phyloP scores from a whole-genome alignment of 2,888 invertebrate genomes.

The Minunthozetes semirufus region DNA sequence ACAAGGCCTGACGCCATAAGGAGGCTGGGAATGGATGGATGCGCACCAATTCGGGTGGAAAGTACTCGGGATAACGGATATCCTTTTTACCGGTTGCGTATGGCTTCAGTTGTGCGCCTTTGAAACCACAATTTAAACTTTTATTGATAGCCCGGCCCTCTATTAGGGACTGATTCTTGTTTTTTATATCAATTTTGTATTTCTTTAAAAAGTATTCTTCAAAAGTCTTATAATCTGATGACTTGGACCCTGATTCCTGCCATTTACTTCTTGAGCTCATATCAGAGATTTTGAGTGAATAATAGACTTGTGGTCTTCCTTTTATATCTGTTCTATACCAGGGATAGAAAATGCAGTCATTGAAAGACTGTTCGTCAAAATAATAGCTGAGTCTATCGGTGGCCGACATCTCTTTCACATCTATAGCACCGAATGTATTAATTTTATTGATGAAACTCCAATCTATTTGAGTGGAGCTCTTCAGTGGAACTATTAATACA shows the following conservation, averaged over 20 bases:
- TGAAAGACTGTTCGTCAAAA: constrained; percentile 71
- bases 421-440: constrained; percentile 58
- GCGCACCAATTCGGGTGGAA: constrained; percentile 90
- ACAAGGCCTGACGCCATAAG: constrained; percentile 91
- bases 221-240: no score
- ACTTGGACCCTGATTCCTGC: constrained; percentile 51
- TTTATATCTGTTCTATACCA: constrained; percentile 85
- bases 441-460: constrained; percentile 80
- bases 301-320: constrained; percentile 85
- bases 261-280: background rate
- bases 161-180: constrained; percentile 75
- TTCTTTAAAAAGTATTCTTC: constrained; percentile 87
- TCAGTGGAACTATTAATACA: background rate
- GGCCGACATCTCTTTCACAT: constrained; percentile 58
- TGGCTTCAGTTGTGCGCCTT: background rate
- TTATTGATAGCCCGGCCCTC: constrained; percentile 53
- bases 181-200: constrained; percentile 80
- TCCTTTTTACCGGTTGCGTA: background rate
- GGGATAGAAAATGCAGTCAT: constrained; percentile 95
- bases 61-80: constrained; percentile 49
- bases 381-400: constrained; percentile 61
- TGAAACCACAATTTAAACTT: no score
- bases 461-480: constrained; percentile 56
- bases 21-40: constrained; percentile 96
- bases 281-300: constrained; percentile 59